phyloP scores from a whole-genome alignment of 2,888 invertebrate species.

The Phrixothrix hirtus region DNA sequence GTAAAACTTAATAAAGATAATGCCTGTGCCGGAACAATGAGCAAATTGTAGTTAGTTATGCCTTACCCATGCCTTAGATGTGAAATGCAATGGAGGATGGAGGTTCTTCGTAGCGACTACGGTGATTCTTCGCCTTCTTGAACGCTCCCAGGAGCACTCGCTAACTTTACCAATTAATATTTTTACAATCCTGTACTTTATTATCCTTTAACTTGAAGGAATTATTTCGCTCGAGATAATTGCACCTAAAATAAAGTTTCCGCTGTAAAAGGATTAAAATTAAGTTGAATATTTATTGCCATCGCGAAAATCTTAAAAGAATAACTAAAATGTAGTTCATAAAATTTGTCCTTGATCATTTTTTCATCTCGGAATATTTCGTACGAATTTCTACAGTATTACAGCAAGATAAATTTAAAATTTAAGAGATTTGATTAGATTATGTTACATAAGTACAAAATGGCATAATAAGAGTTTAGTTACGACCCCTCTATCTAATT shows the following conservation, averaged over 20 bases:
- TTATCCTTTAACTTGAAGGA: slow-evolving; percentile 50
- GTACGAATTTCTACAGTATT: too few relatives aligned
- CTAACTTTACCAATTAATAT: slow-evolving; percentile 55
- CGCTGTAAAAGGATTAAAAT: slow-evolving; percentile 39
- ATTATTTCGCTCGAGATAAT: slow-evolving; percentile 48
- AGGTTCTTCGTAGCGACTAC: slow-evolving; percentile 27
- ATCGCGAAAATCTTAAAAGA: neutral
- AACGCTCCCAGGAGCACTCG: slow-evolving; percentile 38
- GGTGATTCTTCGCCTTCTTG: slow-evolving; percentile 31
- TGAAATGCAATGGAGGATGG: slow-evolving; percentile 33
- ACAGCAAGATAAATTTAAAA: too few relatives aligned
- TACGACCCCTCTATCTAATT: too few relatives aligned
- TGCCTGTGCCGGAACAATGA: slow-evolving; percentile 53
- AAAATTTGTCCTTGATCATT: too few relatives aligned
- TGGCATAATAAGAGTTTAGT: too few relatives aligned
- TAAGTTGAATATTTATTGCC: slow-evolving; percentile 33
- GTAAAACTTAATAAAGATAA: slow-evolving; percentile 55
- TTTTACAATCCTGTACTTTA: slow-evolving; percentile 53
- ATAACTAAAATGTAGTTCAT: too few relatives aligned
- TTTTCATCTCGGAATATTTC: too few relatives aligned
- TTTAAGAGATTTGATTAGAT: neutral
- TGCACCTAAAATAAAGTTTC: slow-evolving; percentile 44
- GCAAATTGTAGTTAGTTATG: slow-evolving; percentile 53
- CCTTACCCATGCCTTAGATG: slow-evolving; percentile 31
- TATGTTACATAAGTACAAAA: neutral